Conservation (phyloP, 2,888 invertebrate species). For the Agonopterix arenella region DNA sequence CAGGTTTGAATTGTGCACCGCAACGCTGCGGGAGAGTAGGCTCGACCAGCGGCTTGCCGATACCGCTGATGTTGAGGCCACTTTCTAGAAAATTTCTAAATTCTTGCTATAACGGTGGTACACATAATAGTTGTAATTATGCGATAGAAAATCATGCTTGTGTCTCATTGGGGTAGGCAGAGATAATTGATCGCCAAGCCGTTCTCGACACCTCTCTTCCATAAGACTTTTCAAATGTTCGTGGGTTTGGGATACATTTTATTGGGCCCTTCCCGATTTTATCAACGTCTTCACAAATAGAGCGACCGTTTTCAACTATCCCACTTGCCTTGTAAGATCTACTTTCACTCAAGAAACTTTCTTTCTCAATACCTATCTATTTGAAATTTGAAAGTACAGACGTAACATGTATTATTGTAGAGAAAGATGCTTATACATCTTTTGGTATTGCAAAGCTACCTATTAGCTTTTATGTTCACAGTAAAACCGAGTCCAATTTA, state of each 20-base stretch:
- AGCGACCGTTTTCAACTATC: constrained; percentile 11
- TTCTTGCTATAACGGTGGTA: constrained; percentile 14
- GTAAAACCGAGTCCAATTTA: constrained; percentile 19
- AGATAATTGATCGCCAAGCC: no score
- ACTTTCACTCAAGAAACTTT: not conserved
- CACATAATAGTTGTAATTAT: no score
- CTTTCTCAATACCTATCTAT: constrained; percentile 1
- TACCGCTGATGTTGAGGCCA: constrained; percentile 20
- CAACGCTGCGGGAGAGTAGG: constrained; percentile 31
- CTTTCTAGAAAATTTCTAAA: constrained; percentile 46
- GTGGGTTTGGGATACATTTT: no score
- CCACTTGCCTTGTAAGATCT: constrained; percentile 1
- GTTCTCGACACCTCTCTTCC: no score
- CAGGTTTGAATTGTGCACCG: constrained; percentile 49
- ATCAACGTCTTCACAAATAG: no score
- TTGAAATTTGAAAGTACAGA: not conserved
- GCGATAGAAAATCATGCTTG: no score
- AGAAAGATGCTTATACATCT: not conserved
- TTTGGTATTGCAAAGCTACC: not conserved
- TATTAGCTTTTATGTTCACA: no score
- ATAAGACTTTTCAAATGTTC: no score
- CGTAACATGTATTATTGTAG: not conserved
- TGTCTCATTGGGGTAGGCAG: no score
- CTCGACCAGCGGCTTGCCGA: constrained; percentile 12
- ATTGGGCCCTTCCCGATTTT: no score